Conservation (phyloP, 1,140 invertebrate species). For the Drosophila saltans region DNA sequence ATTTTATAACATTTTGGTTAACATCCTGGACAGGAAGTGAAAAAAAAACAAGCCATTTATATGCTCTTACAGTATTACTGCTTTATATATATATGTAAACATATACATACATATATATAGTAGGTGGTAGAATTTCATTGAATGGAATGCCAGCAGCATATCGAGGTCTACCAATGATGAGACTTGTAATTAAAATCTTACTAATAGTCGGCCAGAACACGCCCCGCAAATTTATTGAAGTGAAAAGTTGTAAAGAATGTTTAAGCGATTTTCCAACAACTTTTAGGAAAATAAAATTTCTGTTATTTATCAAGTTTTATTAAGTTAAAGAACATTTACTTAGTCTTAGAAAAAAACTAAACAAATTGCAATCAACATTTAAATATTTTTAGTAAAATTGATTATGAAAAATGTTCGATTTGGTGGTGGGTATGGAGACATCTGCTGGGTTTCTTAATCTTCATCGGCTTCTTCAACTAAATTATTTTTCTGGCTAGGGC, state of each 20-base stretch:
- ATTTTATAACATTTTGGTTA: conserved; percentile 40
- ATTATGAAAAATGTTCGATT: too few relatives aligned
- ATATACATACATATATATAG: conserved; percentile 60
- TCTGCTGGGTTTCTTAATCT: too few relatives aligned
- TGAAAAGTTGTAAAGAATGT: neutral
- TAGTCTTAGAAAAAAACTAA: too few relatives aligned
- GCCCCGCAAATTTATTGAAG: conserved; percentile 13
- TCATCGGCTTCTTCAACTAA: too few relatives aligned
- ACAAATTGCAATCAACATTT: too few relatives aligned
- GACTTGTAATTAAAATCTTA: conserved; percentile 57
- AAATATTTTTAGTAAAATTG: too few relatives aligned
- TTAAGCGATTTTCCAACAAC: neutral
- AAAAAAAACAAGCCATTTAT: conserved; percentile 19
- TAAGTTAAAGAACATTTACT: too few relatives aligned
- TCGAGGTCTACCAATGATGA: conserved; percentile 35
- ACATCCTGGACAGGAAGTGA: conserved; percentile 25
- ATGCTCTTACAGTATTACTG: conserved; percentile 25
- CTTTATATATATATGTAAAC: conserved; percentile 58
- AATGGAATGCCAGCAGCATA: neutral
- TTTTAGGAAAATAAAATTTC: too few relatives aligned
- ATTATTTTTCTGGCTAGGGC: too few relatives aligned
- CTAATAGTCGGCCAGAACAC: conserved; percentile 12
- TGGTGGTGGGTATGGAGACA: too few relatives aligned
- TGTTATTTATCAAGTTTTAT: too few relatives aligned
- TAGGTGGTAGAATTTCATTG: neutral